These are phyloP conservation scores for Bujurquina vittata DNA, from an alignment of 2,113 vertebrate species.

Conservation along the genomic window DNA sequence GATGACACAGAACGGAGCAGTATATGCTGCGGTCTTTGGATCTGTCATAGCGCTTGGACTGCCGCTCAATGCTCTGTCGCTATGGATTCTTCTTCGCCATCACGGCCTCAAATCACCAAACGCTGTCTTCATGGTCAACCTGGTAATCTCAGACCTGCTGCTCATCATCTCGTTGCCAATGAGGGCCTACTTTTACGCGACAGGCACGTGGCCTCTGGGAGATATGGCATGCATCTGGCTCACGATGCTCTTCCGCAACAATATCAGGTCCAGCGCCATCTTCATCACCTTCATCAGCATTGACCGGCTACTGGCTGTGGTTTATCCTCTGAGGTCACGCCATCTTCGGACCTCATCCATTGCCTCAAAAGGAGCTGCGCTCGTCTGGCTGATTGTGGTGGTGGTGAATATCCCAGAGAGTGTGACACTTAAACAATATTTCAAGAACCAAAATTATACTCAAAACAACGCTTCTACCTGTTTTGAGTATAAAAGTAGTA, in stretches of 20 bases:
- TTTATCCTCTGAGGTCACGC: conserved; percentile 69
- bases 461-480: not conserved
- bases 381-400: conserved; percentile 56
- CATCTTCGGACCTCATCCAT: conserved; percentile 41
- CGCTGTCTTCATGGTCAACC: conserved; percentile 69
- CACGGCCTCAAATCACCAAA: conserved; percentile 51
- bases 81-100: conserved; percentile 64
- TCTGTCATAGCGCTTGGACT: conserved; percentile 52
- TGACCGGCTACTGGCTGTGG: conserved; percentile 74
- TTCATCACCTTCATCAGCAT: conserved; percentile 78
- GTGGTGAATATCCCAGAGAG: conserved; percentile 53
- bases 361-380: conserved; percentile 33
- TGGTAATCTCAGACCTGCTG: conserved; percentile 70
- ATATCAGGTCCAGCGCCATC: conserved; percentile 67
- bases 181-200: conserved; percentile 67
- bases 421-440: fast-evolving
- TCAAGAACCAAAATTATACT: fast-evolving
- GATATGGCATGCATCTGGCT: conserved; percentile 27
- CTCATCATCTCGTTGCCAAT: conserved; percentile 62
- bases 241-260: conserved; percentile 67
- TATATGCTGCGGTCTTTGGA: conserved; percentile 52
- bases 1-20: not conserved
- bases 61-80: conserved; percentile 63
- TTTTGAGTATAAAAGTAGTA: conserved; percentile 22
- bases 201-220: conserved; percentile 36